Evolutionary conservation across 2,113 vertebrate genomes (phyloP).

Genomic region (Silurus asotus): DNA sequence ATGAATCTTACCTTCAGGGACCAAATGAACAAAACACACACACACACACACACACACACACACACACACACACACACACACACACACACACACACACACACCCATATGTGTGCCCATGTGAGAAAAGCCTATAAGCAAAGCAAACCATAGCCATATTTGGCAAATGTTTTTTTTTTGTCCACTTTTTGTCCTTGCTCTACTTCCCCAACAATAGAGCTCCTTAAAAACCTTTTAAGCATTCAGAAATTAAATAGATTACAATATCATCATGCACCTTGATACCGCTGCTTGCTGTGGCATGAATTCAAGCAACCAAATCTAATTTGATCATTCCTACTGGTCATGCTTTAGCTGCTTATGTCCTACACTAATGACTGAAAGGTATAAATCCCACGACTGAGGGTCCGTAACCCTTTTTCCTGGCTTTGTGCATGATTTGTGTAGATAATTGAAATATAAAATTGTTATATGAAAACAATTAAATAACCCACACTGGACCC

Average conservation of each 20-base stretch:
- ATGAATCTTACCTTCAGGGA: slow-evolving; percentile 39
- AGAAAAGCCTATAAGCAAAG: not conserved
- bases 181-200: not conserved
- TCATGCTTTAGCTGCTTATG: not conserved
- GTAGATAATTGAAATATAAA: not conserved
- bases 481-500: too few relatives aligned
- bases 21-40: slow-evolving; percentile 8
- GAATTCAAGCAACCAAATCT: not conserved
- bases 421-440: not conserved
- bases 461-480: too few relatives aligned
- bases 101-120: not conserved
- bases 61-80: too few relatives aligned
- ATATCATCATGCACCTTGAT: not conserved
- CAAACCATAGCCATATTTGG: not conserved
- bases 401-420: not conserved
- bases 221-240: not conserved
- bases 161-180: not conserved
- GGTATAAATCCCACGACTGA: not conserved
- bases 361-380: not conserved
- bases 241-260: not conserved
- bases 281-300: not conserved
- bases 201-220: not conserved
- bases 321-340: not conserved
- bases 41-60: slow-evolving; percentile 26
- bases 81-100: too few relatives aligned